Conservation (phyloP, 2,113 vertebrate species). For the Cyphomyrus discorhynchus region DNA sequence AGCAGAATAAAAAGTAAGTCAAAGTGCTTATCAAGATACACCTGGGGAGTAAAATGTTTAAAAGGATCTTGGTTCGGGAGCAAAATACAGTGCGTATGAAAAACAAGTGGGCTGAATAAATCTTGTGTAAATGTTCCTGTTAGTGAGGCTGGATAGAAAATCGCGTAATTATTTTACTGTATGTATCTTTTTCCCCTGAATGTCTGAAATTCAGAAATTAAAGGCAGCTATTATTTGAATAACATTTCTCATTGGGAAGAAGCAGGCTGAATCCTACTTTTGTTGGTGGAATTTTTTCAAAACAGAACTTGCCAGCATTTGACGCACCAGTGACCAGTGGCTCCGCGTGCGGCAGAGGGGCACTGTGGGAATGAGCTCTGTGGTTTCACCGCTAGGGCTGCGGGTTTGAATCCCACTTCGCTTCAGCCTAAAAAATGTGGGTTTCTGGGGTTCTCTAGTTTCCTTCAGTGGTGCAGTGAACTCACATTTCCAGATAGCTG, state of each 20-base stretch:
- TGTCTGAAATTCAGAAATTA: not conserved
- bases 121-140: constrained; percentile 10
- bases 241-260: not conserved
- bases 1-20: not conserved
- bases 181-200: not conserved
- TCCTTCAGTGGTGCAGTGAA: not conserved
- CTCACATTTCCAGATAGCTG: not conserved
- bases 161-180: not conserved
- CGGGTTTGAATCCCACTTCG: not conserved
- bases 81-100: not conserved
- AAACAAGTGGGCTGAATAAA: constrained; percentile 3
- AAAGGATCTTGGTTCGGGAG: constrained; percentile 26
- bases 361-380: not conserved
- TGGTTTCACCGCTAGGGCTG: not conserved
- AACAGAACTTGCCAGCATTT: not conserved
- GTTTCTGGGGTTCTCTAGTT: not conserved
- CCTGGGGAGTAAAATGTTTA: not conserved
- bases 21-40: not conserved
- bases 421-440: not conserved
- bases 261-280: not conserved
- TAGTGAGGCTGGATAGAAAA: not conserved
- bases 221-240: not conserved
- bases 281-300: not conserved
- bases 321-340: not conserved
- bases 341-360: not conserved